Base-by-base conservation (phyloP, 2,888 invertebrate species). In the Oligia latruncula region DNA sequence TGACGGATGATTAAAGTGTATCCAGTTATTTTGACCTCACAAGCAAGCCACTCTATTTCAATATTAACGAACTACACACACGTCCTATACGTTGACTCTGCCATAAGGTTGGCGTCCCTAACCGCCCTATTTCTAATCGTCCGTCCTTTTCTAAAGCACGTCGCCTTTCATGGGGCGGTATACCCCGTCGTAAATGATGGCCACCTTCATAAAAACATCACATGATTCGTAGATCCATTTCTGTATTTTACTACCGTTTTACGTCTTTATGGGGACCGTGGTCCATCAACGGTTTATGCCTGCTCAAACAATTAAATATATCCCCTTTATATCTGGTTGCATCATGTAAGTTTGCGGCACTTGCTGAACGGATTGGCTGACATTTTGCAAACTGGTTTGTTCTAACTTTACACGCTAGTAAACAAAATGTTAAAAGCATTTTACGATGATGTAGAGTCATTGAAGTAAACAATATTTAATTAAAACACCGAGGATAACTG, bases 311-410 rank as follows among this genome's bases (percentile, higher is more conserved):
- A 90, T 90, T 90, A 89, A 86, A 82, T 71, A 62, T 84, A 87
- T 78, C 80, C 86, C 85, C 81, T 88, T 91, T 89, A 90, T 91
- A 90, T 88, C 82, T 77, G 87, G 79, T 82, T 80, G 79, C 81
- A 90, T 93, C 92, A 92, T 91, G 91, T 90, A 91, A 92, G 87
- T 87, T 90, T 90, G 88, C 87, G 78, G 85, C 90, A 90, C 77
- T 79, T 78, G 70, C 81, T 71, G 66, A 76, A 77, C 66, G 52
- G 90, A 91, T 91, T 90, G 92, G 89, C 91, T 94, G 94, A 93
- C 93, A 94, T 94, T 94, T 93, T 87, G 90, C 91, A 92, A 93
- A 93, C 93, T 89, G 87, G 93, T 93, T 94, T 91, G 80, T 87
- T 88, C 89, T 89, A 90, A 90, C 90, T 90, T 55, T 67, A 81